Conservation (phyloP, 2,888 invertebrate species). For the Drosophila percnosoma region DNA sequence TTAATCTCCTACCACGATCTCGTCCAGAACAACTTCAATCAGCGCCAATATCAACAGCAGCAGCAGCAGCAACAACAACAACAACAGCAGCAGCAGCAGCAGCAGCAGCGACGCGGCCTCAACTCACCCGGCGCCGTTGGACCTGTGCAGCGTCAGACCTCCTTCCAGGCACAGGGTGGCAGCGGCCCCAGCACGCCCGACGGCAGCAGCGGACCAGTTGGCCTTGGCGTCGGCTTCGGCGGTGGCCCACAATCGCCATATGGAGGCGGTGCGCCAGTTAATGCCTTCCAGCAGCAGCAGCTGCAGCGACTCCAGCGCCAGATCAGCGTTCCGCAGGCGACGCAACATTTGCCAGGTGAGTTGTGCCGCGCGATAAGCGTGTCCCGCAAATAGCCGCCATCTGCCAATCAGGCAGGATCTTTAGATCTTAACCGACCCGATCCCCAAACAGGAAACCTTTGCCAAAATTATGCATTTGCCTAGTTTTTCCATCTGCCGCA, state of each 20-base stretch:
- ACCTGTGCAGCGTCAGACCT: conserved; percentile 82
- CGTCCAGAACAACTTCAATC: conserved; percentile 73
- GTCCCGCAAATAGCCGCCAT: background rate
- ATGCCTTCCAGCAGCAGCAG: conserved; percentile 83
- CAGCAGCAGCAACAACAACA: conserved; percentile 78
- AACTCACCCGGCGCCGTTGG: conserved; percentile 83
- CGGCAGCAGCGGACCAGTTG: conserved; percentile 55
- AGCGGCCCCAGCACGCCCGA: conserved; percentile 59
- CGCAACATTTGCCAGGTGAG: conserved; percentile 85
- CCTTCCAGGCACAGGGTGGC: conserved; percentile 77
- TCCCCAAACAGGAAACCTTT: background rate
- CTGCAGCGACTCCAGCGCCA: conserved; percentile 84
- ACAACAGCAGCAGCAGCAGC: conserved; percentile 45
- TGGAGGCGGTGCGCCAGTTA: conserved; percentile 59
- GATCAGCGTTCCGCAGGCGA: conserved; percentile 84
- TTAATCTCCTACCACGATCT: conserved; percentile 45
- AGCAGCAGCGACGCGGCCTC: conserved; percentile 82
- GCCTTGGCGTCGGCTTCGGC: conserved; percentile 61
- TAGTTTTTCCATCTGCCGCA: background rate
- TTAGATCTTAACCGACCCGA: conserved; percentile 5
- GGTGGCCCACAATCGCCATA: conserved; percentile 80
- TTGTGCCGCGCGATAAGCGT: background rate
- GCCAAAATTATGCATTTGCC: background rate
- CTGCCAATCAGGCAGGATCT: background rate
- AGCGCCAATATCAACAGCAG: conserved; percentile 83